phyloP scores from a whole-genome alignment of 2,113 vertebrate genomes.

The Ariopsis seemanni region DNA sequence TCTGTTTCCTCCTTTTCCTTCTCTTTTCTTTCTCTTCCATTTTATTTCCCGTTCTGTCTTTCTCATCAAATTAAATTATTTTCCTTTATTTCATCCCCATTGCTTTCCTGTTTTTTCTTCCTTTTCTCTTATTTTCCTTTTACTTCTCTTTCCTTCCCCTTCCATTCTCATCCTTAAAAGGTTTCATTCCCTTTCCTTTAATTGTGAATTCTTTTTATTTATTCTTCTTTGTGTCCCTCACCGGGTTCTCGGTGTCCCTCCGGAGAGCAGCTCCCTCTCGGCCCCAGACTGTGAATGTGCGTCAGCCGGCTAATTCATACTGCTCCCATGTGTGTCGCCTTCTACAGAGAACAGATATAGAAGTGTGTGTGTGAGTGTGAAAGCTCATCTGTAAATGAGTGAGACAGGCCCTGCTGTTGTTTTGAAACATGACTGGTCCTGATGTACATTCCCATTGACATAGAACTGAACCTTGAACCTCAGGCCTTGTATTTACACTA shows the following conservation, averaged over 20 bases:
- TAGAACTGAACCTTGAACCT: slow-evolving; percentile 61
- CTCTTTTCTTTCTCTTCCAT: neutral
- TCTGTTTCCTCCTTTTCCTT: neutral
- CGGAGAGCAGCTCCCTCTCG: slow-evolving; percentile 16
- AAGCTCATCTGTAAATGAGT: neutral
- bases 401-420: slow-evolving; percentile 20
- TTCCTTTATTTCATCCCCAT: neutral
- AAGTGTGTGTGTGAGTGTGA: slow-evolving; percentile 13
- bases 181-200: neutral
- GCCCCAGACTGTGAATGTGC: slow-evolving; percentile 37
- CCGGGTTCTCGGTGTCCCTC: neutral
- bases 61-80: neutral
- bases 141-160: neutral
- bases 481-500: neutral
- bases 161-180: neutral
- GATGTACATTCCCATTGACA: slow-evolving; percentile 61
- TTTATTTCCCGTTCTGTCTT: neutral
- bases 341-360: slow-evolving; percentile 33
- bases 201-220: neutral
- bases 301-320: slow-evolving; percentile 50
- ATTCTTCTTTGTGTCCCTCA: slow-evolving; percentile 15
- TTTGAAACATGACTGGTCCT: slow-evolving; percentile 30
- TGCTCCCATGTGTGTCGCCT: slow-evolving; percentile 44
- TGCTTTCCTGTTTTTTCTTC: neutral
- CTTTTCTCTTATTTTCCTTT: neutral